These are phyloP conservation scores for Lanius ludovicianus DNA, from an alignment of 2,113 vertebrate species.

Conservation along the genomic window DNA sequence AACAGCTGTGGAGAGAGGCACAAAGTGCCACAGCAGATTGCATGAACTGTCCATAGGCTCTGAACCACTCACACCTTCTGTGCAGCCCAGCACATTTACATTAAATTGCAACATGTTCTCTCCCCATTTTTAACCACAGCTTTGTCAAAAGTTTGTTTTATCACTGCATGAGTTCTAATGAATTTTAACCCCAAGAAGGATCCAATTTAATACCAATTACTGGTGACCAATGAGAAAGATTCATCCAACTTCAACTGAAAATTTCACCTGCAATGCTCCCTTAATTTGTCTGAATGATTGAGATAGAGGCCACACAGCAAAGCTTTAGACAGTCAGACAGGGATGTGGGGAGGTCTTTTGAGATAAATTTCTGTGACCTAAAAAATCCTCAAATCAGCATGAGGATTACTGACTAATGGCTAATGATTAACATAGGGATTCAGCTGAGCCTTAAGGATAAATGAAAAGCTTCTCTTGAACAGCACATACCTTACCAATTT, in stretches of 20 bases:
- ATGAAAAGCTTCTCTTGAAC: not conserved
- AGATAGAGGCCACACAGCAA: accelerated
- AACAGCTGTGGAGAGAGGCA: not conserved
- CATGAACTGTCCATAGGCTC: not conserved
- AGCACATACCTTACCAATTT: not conserved
- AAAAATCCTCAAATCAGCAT: not conserved
- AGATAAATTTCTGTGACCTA: not conserved
- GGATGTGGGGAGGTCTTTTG: not conserved
- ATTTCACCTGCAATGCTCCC: not conserved
- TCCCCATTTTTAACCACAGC: not conserved
- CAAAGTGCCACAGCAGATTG: not conserved
- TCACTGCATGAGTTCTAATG: not conserved
- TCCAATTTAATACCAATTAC: not conserved
- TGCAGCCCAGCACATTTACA: not conserved
- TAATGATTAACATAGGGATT: constrained; percentile 27
- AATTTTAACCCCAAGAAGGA: not conserved
- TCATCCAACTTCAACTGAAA: not conserved
- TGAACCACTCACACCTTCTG: not conserved
- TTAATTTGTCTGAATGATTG: not conserved
- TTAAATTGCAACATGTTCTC: not conserved
- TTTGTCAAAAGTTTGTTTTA: not conserved
- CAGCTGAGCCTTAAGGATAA: not conserved
- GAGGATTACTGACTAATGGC: constrained; percentile 4
- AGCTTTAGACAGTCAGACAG: not conserved
- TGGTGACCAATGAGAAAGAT: not conserved